Evolutionary conservation across 2,888 invertebrate genomes (phyloP).

Genomic region (Sesia apiformis): DNA sequence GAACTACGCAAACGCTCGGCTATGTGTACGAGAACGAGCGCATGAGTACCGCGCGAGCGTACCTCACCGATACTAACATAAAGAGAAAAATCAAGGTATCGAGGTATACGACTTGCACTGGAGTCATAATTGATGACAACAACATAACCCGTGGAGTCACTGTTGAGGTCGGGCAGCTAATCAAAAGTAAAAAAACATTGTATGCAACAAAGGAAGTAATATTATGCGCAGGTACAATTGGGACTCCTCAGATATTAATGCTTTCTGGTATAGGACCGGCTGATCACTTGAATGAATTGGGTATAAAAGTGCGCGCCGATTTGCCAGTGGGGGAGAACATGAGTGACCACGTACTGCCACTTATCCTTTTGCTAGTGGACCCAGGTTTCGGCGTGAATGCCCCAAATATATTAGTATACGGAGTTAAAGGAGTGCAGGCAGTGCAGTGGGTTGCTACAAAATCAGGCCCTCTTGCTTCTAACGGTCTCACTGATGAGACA

Average conservation of each 20-base stretch:
- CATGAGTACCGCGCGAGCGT: constrained; percentile 40
- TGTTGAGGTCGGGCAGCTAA: constrained; percentile 11
- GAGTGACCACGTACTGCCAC: constrained; percentile 35
- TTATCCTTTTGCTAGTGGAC: constrained; percentile 27
- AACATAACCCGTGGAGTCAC: constrained; percentile 33
- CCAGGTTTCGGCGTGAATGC: constrained; percentile 4
- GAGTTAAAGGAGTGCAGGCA: constrained; percentile 7
- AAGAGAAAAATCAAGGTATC: constrained; percentile 25
- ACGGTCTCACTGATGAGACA: constrained; percentile 33
- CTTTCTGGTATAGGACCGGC: constrained; percentile 44
- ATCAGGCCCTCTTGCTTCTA: constrained; percentile 33
- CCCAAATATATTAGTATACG: constrained; percentile 7
- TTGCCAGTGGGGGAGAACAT: constrained; percentile 40
- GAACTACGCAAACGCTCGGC: constrained; percentile 30
- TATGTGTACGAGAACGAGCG: constrained; percentile 35
- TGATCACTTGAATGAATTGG: constrained; percentile 25
- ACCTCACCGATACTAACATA: constrained; percentile 25
- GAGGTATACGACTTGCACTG: constrained; percentile 30
- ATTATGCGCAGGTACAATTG: constrained; percentile 42
- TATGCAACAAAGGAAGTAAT: constrained; percentile 39
- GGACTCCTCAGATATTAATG: constrained; percentile 43
- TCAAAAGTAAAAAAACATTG: constrained; percentile 8
- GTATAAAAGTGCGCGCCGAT: constrained; percentile 26
- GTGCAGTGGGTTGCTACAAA: constrained; percentile 16
- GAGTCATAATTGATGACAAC: constrained; percentile 29